Conservation (phyloP, 2,113 vertebrate species). For the Rousettus leschenaultii region DNA sequence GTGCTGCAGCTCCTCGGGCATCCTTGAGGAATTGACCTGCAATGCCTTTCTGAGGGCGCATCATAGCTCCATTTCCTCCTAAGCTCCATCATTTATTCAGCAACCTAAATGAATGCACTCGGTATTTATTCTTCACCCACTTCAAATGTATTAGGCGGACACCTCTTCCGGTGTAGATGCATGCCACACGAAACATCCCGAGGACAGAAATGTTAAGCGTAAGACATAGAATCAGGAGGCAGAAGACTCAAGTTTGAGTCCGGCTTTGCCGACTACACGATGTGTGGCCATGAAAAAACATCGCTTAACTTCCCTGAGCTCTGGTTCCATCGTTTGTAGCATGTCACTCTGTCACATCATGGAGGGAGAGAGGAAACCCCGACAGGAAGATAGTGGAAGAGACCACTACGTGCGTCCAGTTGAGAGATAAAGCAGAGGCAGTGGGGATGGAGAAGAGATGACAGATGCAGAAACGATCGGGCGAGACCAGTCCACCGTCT, state of each 20-base stretch:
- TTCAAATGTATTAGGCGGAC: background rate
- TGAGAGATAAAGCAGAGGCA: background rate
- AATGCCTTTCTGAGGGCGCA: background rate
- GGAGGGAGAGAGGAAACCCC: background rate
- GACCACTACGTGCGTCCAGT: accelerated
- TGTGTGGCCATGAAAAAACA: background rate
- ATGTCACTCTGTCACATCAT: background rate
- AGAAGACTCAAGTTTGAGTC: background rate
- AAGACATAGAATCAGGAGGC: background rate
- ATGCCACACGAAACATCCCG: background rate
- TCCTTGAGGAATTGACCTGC: background rate
- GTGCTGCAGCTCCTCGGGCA: accelerated
- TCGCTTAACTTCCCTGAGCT: background rate
- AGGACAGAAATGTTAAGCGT: background rate
- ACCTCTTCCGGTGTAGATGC: background rate
- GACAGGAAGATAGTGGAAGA: background rate
- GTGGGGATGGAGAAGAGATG: background rate
- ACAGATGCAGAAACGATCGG: background rate
- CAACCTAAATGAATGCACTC: background rate
- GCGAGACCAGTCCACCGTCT: background rate
- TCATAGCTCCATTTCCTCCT: background rate
- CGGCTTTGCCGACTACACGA: background rate
- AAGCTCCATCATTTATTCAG: no score
- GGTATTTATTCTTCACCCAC: background rate
- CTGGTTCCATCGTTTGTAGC: background rate